phyloP scores from a whole-genome alignment of 2,113 vertebrate species.

The Trinectes maculatus region DNA sequence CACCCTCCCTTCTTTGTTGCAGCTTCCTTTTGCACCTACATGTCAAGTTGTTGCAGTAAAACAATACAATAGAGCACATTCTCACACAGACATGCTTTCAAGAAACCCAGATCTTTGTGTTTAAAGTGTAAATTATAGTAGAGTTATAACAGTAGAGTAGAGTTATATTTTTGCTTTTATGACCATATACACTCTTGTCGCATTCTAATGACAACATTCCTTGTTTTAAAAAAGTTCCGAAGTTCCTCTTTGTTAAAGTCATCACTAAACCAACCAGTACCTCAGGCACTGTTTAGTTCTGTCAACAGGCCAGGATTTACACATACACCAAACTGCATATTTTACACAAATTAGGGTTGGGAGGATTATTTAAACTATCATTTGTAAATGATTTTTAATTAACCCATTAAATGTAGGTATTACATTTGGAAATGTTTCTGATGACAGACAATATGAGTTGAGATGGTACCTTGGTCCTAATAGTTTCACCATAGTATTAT shows the following conservation, averaged over 20 bases:
- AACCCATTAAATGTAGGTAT: too few relatives aligned
- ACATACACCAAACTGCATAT: not conserved
- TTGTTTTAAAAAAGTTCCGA: constrained; percentile 3
- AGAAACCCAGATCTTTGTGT: not conserved
- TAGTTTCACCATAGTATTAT: too few relatives aligned
- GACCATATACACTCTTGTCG: too few relatives aligned
- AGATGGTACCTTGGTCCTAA: too few relatives aligned
- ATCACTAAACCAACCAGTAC: not conserved
- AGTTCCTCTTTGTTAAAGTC: not conserved
- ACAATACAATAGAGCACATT: constrained; percentile 31
- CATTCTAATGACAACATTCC: not conserved
- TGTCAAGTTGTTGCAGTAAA: constrained; percentile 52
- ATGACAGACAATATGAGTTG: too few relatives aligned
- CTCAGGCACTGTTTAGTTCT: not conserved
- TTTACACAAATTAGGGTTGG: not conserved
- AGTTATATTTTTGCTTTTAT: too few relatives aligned
- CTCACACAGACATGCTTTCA: constrained; percentile 34
- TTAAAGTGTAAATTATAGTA: not conserved
- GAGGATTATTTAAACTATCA: too few relatives aligned
- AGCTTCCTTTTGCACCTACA: constrained; percentile 50
- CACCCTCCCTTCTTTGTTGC: constrained; percentile 49
- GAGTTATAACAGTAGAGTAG: too few relatives aligned
- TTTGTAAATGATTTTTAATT: too few relatives aligned
- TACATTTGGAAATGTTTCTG: too few relatives aligned
- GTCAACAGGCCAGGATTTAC: not conserved